Conservation (phyloP, 1,140 invertebrate species). For the Bombus turneri region DNA sequence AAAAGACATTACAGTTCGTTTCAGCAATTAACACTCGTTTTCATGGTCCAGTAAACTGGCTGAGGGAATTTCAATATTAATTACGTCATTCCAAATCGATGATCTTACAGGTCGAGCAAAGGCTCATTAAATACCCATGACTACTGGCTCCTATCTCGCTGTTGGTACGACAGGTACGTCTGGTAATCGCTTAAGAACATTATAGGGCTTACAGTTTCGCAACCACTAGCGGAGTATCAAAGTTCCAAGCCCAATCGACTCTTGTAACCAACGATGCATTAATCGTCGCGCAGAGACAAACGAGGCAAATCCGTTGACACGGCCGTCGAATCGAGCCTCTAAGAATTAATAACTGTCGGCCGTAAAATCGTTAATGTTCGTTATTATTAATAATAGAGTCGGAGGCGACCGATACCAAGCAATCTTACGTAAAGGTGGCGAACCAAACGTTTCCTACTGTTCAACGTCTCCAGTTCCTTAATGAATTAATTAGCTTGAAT, state of each 20-base stretch:
- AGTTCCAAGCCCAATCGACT: constrained; percentile 32
- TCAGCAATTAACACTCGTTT: constrained; percentile 8
- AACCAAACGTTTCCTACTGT: neutral
- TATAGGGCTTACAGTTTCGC: constrained; percentile 24
- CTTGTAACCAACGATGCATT: constrained; percentile 37
- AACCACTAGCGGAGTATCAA: constrained; percentile 29
- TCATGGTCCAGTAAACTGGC: neutral
- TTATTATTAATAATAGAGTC: constrained; percentile 52
- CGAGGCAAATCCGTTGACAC: constrained; percentile 47
- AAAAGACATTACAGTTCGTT: neutral
- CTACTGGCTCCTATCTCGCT: constrained; percentile 24
- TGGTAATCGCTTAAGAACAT: constrained; percentile 61
- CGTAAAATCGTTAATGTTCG: constrained; percentile 51
- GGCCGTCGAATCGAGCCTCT: constrained; percentile 38
- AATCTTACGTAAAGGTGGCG: neutral
- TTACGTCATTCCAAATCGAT: constrained; percentile 41
- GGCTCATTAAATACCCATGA: constrained; percentile 49
- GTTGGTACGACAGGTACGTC: constrained; percentile 42
- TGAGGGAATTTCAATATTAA: constrained; percentile 9
- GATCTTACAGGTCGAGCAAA: neutral
- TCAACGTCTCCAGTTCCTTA: neutral
- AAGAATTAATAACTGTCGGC: constrained; percentile 59
- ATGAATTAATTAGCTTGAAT: neutral
- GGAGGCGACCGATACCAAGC: neutral
- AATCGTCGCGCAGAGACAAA: constrained; percentile 55